These are phyloP conservation scores for Agrotis segetum DNA, from an alignment of 2,888 invertebrate species.

Conservation along the genomic window DNA sequence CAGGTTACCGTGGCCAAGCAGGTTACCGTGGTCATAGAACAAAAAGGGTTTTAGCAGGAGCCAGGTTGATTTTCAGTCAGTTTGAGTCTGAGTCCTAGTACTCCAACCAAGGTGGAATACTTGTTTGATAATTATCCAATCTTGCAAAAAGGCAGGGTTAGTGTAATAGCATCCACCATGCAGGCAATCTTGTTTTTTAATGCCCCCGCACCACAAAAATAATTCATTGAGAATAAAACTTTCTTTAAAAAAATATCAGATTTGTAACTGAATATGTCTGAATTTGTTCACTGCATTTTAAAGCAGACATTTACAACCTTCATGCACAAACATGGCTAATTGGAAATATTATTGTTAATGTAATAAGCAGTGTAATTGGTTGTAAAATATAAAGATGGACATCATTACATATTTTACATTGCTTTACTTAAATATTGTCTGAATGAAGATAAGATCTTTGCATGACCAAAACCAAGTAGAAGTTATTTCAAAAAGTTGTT, in stretches of 20 bases:
- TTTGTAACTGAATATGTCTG: slow-evolving; percentile 1
- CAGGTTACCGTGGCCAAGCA: too few species aligned
- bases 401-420: slow-evolving; percentile 5
- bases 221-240: too few species aligned
- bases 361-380: slow-evolving; percentile 32
- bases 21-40: too few species aligned
- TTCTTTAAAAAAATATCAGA: slow-evolving; percentile 6
- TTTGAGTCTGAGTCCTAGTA: too few species aligned
- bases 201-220: too few species aligned
- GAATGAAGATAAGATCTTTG: slow-evolving; percentile 34
- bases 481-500: not conserved
- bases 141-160: too few species aligned
- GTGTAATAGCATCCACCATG: too few species aligned
- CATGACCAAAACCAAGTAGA: not conserved
- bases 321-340: slow-evolving; percentile 38
- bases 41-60: too few species aligned
- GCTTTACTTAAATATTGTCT: slow-evolving; percentile 30
- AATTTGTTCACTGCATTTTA: not conserved
- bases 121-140: too few species aligned
- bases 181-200: too few species aligned
- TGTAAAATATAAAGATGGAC: slow-evolving; percentile 21
- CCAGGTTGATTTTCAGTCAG: too few species aligned
- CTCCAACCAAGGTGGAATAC: too few species aligned
- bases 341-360: slow-evolving; percentile 7
- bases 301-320: not conserved